These are phyloP conservation scores for Epinotia demarniana DNA, from an alignment of 2,888 invertebrate species.

Conservation along the genomic window DNA sequence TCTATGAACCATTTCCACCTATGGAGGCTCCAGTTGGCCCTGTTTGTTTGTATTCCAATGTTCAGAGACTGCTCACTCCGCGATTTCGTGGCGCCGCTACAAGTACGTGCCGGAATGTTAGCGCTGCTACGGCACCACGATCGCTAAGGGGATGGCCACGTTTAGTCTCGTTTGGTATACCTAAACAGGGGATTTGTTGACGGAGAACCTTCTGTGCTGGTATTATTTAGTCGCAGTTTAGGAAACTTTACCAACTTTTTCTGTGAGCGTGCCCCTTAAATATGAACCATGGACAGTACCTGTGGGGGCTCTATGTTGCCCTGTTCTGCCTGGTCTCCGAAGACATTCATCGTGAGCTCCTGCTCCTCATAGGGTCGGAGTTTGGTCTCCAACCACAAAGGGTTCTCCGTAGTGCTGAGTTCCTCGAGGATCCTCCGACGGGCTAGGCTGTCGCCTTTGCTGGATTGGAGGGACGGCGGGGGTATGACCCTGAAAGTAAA, in stretches of 20 bases:
- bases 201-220: no score
- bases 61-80: no score
- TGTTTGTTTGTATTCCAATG: no score
- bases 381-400: slow-evolving; percentile 96
- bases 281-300: slow-evolving; percentile 49
- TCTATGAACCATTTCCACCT: not conserved
- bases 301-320: slow-evolving; percentile 59
- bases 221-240: no score
- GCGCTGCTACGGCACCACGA: no score
- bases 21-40: not conserved
- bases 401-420: slow-evolving; percentile 95
- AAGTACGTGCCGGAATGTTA: no score
- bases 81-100: no score
- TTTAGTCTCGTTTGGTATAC: no score
- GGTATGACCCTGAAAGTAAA: slow-evolving; percentile 88
- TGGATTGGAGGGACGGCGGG: slow-evolving; percentile 91
- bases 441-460: slow-evolving; percentile 92
- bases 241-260: no score
- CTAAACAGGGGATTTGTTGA: no score
- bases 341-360: slow-evolving; percentile 97
- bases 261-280: no score
- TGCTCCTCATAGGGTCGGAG: slow-evolving; percentile 95
- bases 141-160: no score
- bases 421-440: slow-evolving; percentile 93
- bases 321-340: slow-evolving; percentile 83